Evolutionary conservation across 2,797 vertebrate genomes (phyloP), one percentile per base, ranked within the genome.

Genomic region (Pteronotus mesoamericanus): DNA sequence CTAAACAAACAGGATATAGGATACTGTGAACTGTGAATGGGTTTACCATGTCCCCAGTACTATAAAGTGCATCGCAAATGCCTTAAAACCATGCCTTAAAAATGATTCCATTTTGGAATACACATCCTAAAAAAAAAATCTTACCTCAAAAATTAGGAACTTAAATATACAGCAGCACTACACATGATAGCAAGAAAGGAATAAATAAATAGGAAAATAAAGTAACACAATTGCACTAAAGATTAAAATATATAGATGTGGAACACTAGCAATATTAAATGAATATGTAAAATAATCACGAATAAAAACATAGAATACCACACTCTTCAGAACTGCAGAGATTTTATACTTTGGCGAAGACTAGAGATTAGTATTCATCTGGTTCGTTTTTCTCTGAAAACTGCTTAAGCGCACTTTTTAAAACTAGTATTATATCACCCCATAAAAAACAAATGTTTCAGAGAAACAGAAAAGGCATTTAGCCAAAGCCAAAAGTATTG

Each of bases 191-290:
- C 29, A 91, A 86, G 37, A 74, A 59, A 69, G 29, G 34, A 9
- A 90, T 29, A 93, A 93, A 86, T 59, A 82, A 89, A 53, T 26
- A 32, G 19, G 42, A 64, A 94, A 86, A 95, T 24, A n/a, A 90
- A 88, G 53, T 51, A 57, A 91, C 24, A 39, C n/a, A 53, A 86
- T 6, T 69, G 34, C 19, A 86, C 15, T 61, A 69, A 91, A 75
- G 37, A 71, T 29, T n/a, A 44, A 87, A 55, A 61, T 34, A 95
- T 42, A 66, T 8, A 79, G 48, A 84, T 39, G 32, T 37, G 21
- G 19, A 74, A 6, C 39, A 37, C 16, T 51, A 82, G 22, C 39
- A 77, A 77, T 5, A 71, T 4, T 4, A 94, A 91, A 95, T 71
- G 18, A 71, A 59, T 75, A 66, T 18, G 24, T 69, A 26, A 91